These are phyloP conservation scores for Loris lydekkerianus DNA, from an alignment of 2,797 vertebrate species.

Conservation along the genomic window DNA sequence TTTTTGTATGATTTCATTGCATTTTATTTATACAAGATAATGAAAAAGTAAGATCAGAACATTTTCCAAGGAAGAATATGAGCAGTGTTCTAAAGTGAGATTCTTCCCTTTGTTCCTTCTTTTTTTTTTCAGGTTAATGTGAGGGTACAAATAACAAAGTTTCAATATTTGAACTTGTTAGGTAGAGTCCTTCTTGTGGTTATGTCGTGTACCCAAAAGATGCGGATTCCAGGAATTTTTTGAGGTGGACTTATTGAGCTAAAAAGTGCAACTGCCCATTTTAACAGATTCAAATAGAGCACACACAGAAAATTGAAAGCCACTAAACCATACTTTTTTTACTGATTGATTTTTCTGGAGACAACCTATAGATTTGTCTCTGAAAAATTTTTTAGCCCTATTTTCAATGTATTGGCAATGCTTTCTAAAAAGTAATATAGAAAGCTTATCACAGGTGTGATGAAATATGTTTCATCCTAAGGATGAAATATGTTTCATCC, in stretches of 20 bases:
- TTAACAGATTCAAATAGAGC: conserved; percentile 27
- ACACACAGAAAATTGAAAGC: not conserved
- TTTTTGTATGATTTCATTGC: not conserved
- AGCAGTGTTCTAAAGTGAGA: not conserved
- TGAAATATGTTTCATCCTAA: not conserved
- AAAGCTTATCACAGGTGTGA: not conserved
- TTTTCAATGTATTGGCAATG: not conserved
- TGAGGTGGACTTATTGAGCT: not conserved
- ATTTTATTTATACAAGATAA: not conserved
- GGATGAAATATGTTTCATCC: not conserved
- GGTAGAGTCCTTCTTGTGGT: too few species aligned
- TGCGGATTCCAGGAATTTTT: not conserved
- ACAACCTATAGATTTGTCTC: not conserved
- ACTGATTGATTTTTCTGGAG: not conserved
- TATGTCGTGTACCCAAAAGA: too few species aligned
- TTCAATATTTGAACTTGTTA: too few species aligned
- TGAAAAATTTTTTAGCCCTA: not conserved
- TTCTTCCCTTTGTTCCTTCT: not conserved
- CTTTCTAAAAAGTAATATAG: not conserved
- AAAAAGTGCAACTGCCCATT: conserved; percentile 7
- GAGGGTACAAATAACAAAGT: too few species aligned
- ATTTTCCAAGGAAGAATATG: not conserved
- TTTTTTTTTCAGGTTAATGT: too few species aligned
- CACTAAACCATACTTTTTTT: not conserved
- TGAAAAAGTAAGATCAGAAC: not conserved